phyloP scores from a whole-genome alignment of 1,140 invertebrate species.

The Conopomorpha cramerella region DNA sequence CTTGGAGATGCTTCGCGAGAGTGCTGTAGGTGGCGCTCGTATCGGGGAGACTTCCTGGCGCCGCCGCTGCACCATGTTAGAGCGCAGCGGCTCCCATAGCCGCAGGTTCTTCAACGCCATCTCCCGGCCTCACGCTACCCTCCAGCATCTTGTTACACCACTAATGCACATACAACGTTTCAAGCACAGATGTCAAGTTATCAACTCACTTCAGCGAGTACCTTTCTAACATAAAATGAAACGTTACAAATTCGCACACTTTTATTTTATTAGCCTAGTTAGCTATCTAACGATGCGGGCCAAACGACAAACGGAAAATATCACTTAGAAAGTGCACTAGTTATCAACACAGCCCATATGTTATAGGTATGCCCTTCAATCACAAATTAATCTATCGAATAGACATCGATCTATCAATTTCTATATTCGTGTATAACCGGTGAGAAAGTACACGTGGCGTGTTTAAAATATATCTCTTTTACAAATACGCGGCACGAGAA shows the following conservation, averaged over 20 bases:
- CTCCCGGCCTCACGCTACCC: background rate
- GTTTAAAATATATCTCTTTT: background rate
- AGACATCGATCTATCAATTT: no score
- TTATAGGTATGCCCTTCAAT: no score
- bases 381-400: no score
- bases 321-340: no score
- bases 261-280: background rate
- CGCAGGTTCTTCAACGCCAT: slow-evolving; percentile 43
- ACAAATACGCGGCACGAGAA: background rate
- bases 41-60: slow-evolving; percentile 26
- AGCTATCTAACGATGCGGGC: background rate
- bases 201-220: background rate
- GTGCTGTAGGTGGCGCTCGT: slow-evolving; percentile 27
- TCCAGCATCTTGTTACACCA: background rate
- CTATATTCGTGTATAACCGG: no score
- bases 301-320: no score
- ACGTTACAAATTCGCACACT: background rate
- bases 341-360: no score
- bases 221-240: background rate
- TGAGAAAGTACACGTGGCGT: background rate
- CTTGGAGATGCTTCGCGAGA: slow-evolving; percentile 31
- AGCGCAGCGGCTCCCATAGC: slow-evolving; percentile 24
- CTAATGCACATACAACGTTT: no score
- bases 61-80: slow-evolving; percentile 29
- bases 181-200: no score